phyloP scores from a whole-genome alignment of 1,140 invertebrate genomes.

The Formica selysi region DNA sequence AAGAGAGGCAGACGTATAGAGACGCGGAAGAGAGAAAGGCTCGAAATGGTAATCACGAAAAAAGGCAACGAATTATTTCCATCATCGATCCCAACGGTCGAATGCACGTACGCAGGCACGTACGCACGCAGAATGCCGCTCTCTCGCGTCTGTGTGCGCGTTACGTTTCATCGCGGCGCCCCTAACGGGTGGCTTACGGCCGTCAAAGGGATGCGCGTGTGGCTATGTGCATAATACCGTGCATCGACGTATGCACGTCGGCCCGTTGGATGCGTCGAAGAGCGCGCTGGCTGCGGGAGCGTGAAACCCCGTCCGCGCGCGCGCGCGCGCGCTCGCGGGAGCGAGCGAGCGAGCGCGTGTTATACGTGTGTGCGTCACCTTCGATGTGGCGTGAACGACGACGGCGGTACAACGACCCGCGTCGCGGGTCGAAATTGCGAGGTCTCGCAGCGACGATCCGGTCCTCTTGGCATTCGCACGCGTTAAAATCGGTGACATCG shows the following conservation, averaged over 20 bases:
- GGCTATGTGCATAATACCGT: constrained; percentile 77
- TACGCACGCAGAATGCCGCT: constrained; percentile 27
- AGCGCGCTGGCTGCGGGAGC: constrained; percentile 55
- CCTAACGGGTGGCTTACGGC: constrained; percentile 79
- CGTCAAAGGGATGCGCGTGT: constrained; percentile 81
- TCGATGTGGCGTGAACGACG: constrained; percentile 71
- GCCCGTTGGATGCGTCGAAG: constrained; percentile 50
- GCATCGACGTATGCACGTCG: constrained; percentile 69
- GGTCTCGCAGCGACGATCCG: constrained; percentile 73
- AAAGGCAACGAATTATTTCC: constrained; percentile 83
- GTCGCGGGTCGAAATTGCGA: constrained; percentile 77
- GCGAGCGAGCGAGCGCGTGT: too few species aligned
- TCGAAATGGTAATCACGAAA: constrained; percentile 81
- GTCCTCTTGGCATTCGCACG: constrained; percentile 59
- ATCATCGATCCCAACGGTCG: constrained; percentile 76
- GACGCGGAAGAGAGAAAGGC: constrained; percentile 55
- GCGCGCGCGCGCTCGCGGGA: too few species aligned
- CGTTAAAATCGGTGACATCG: constrained; percentile 66
- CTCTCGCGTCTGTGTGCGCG: constrained; percentile 57
- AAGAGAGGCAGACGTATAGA: constrained; percentile 11
- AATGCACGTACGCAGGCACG: constrained; percentile 65
- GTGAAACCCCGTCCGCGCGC: constrained; percentile 34
- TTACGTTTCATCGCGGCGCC: constrained; percentile 75
- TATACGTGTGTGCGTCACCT: constrained; percentile 58
- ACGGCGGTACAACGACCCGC: constrained; percentile 76